Percentiles rank a stretch among this genome's conserved stretches.
These are phyloP conservation scores for Micromys minutus DNA, from an alignment of 2,113 vertebrate species.

Conservation along the genomic window DNA sequence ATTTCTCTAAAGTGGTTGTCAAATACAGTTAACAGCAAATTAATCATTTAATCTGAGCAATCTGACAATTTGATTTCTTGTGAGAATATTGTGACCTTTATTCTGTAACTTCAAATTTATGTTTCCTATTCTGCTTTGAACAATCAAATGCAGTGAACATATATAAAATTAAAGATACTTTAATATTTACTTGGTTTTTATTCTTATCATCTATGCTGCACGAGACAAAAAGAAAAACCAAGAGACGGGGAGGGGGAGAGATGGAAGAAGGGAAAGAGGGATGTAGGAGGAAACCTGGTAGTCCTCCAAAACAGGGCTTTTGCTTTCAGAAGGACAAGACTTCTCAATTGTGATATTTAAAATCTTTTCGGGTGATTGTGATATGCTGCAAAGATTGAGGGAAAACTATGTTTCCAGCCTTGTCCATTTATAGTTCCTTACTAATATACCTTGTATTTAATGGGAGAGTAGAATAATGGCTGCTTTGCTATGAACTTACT, in stretches of 20 bases:
- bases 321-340: not conserved
- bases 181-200: not conserved
- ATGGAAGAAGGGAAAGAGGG: accelerated
- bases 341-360: not conserved
- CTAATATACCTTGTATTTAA: not conserved
- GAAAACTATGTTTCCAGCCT: not conserved
- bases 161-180: slow-evolving; percentile 17
- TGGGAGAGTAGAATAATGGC: not conserved
- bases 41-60: not conserved
- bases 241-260: accelerated
- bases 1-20: slow-evolving; percentile 26
- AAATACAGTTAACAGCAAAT: not conserved
- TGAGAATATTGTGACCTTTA: not conserved
- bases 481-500: not conserved
- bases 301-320: not conserved
- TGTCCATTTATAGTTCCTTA: not conserved
- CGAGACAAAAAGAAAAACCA: not conserved
- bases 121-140: slow-evolving; percentile 31
- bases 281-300: accelerated
- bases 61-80: slow-evolving; percentile 30
- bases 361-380: not conserved
- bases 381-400: not conserved
- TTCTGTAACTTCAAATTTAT: not conserved
- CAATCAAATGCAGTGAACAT: not conserved
- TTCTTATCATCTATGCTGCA: not conserved